phyloP scores from a whole-genome alignment of 2,888 invertebrate genomes.

The Volucella zonaria region DNA sequence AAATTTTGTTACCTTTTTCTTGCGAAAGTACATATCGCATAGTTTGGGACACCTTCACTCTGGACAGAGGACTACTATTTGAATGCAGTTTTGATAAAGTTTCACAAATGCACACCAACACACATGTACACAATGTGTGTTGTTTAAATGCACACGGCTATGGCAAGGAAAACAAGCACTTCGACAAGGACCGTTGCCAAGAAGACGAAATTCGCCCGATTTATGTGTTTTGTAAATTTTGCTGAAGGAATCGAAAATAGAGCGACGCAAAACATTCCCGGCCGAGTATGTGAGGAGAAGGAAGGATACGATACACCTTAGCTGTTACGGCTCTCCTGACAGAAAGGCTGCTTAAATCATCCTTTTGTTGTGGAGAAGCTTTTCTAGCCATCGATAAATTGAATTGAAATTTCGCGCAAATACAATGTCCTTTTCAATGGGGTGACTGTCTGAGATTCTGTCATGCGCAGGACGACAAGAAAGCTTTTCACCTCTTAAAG shows the following conservation, averaged over 20 bases:
- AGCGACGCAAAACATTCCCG: constrained; percentile 70
- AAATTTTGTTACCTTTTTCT: constrained; percentile 64
- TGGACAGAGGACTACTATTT: constrained; percentile 24
- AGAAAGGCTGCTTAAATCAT: constrained; percentile 69
- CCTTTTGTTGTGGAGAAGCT: constrained; percentile 38
- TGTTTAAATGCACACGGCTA: constrained; percentile 64
- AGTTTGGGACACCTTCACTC: background rate
- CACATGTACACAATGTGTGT: background rate
- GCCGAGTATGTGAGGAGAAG: constrained; percentile 46
- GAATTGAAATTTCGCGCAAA: background rate
- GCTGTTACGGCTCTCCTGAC: constrained; percentile 60
- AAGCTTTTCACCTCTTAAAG: constrained; percentile 41
- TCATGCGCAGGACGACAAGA: constrained; percentile 54
- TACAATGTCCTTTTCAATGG: constrained; percentile 10
- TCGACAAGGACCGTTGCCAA: constrained; percentile 64
- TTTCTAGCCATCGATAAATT: constrained; percentile 4
- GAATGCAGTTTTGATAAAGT: constrained; percentile 7
- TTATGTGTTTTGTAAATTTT: constrained; percentile 61
- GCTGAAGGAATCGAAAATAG: constrained; percentile 67
- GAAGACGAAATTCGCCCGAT: constrained; percentile 68
- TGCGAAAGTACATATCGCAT: constrained; percentile 71
- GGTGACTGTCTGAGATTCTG: constrained; percentile 34
- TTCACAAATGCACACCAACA: background rate
- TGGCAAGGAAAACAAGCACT: constrained; percentile 60
- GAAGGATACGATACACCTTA: constrained; percentile 56